These are phyloP conservation scores for Macrocentrus cingulum DNA, from an alignment of 1,140 invertebrate species.

Conservation along the genomic window DNA sequence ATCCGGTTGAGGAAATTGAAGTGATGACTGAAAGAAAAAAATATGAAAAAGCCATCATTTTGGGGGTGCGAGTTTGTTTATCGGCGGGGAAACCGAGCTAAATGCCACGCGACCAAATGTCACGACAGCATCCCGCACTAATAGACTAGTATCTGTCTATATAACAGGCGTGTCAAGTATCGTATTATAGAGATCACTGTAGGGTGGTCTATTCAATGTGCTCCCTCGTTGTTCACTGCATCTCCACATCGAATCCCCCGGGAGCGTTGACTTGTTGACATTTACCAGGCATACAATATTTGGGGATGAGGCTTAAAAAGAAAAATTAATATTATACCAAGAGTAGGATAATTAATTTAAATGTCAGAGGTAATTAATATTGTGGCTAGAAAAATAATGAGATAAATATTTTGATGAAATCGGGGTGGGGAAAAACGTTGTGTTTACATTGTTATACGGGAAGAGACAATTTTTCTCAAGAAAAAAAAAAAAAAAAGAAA, in stretches of 20 bases:
- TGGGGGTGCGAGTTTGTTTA: conserved; percentile 22
- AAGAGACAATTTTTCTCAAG: too few species aligned
- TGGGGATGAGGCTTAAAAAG: neutral
- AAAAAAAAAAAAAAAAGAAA: too few species aligned
- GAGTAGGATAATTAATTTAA: neutral
- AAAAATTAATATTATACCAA: neutral
- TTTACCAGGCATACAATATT: neutral
- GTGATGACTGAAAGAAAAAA: conserved; percentile 26
- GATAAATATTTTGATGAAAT: too few species aligned
- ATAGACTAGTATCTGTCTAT: conserved; percentile 28
- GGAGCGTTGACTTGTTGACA: neutral
- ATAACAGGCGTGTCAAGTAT: conserved; percentile 8
- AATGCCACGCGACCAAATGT: conserved; percentile 45
- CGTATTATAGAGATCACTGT: neutral
- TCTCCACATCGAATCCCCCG: neutral
- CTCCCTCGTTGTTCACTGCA: neutral
- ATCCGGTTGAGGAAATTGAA: conserved; percentile 52
- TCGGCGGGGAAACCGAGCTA: conserved; percentile 20
- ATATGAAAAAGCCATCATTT: conserved; percentile 5
- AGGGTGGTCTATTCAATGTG: neutral
- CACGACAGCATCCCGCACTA: conserved; percentile 50
- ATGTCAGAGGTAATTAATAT: too few species aligned
- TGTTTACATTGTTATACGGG: too few species aligned
- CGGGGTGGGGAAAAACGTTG: too few species aligned
- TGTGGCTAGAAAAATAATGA: too few species aligned